Evolutionary conservation across 1,140 invertebrate species (phyloP), one percentile per base, ranked within the genome.

Genomic region (Rhysida immarginata): DNA sequence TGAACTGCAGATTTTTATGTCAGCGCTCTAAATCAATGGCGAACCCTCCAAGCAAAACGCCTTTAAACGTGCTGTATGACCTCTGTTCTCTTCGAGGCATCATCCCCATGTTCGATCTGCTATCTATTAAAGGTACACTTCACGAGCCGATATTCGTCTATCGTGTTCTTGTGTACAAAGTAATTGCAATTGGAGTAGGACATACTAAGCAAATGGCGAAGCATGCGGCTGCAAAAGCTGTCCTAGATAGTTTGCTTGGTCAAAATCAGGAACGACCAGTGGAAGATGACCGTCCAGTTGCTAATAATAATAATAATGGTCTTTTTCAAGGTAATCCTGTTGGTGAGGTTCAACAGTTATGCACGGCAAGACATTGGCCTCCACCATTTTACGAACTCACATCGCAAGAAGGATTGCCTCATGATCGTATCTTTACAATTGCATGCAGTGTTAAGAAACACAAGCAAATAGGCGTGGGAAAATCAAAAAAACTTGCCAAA

Each of bases 201-300:
- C 81, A 90, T 46, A 94, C 89, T n/a, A 96, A 96, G 69, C 96
- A 96, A 70, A 91, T 95, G 74, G 93, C 93, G 0, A 96, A 96
- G 68, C 93, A 96, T 72, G 81, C 85, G 26, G 90, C 91, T 46
- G 92, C 93, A 0, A 87, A 91, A 66, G 83, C 85, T 54, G 78
- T 94, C 29, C 73, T 96, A 20, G 87, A 91, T 65, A 77, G 81
- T 58, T 64, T 75, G 2, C 54, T 73, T 54, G 41, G 41, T n/a
- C 41, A 42, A 42, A 16, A 16, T 42, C 16, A n/a, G n/a, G 41
- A n/a, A n/a, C n/a, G n/a, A n/a, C n/a, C n/a, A n/a, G n/a, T n/a
- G n/a, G n/a, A n/a, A n/a, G n/a, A n/a, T n/a, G n/a, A n/a, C n/a
- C 68, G 8, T 65, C n/a, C n/a, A n/a, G n/a, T n/a, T n/a, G n/a